Conservation (phyloP, 2,113 vertebrate genomes). For the Delphinus delphis region DNA sequence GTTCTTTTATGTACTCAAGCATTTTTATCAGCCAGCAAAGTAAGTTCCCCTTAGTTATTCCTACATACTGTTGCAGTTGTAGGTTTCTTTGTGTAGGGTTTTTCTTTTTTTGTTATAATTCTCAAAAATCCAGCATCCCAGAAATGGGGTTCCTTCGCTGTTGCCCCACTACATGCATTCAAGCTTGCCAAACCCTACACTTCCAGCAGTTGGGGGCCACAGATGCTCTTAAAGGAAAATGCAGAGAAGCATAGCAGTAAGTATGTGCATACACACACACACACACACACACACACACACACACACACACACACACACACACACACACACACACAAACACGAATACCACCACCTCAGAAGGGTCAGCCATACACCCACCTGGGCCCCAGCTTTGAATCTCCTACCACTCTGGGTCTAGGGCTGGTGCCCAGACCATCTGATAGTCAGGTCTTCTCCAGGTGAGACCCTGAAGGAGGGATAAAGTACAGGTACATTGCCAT, state of each 20-base stretch:
- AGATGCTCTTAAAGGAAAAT: not conserved
- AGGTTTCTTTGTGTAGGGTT: not conserved
- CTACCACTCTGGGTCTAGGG: not conserved
- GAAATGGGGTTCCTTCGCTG: not conserved
- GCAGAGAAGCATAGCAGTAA: not conserved
- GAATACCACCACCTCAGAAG: not conserved
- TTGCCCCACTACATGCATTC: not conserved
- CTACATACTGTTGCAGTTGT: not conserved
- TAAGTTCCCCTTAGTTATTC: not conserved
- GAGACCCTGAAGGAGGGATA: not conserved
- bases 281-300: not conserved
- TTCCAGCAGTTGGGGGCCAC: not conserved
- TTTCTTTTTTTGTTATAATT: not conserved
- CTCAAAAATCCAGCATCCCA: not conserved
- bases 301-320: fast-evolving
- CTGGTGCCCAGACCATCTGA: not conserved
- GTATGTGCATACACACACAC: not conserved
- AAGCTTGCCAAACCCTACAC: not conserved
- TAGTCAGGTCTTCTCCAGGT: not conserved
- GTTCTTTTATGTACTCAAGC: not conserved
- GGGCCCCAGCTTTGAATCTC: not conserved
- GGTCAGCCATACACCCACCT: not conserved
- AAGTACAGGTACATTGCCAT: not conserved
- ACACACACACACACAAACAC: not conserved
- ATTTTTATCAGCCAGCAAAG: not conserved